Conservation (phyloP, 2,888 invertebrate genomes). For the Elmis aenea region DNA sequence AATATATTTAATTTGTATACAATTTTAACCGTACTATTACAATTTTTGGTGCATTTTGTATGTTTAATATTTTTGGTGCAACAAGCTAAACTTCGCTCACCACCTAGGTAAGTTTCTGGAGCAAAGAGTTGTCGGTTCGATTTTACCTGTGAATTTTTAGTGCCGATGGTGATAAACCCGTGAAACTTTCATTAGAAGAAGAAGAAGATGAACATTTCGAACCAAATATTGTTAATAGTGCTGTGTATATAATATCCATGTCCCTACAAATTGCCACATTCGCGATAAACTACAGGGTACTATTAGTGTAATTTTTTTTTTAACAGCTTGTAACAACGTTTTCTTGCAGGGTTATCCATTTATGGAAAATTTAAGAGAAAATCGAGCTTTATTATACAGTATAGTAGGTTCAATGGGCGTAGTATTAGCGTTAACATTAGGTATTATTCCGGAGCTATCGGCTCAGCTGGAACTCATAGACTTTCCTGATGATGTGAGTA, state of each 20-base stretch:
- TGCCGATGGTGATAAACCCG: slow-evolving; percentile 4
- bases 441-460: slow-evolving; percentile 78
- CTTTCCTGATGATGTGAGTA: slow-evolving; percentile 83
- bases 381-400: slow-evolving; percentile 89
- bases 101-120: slow-evolving; percentile 60
- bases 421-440: slow-evolving; percentile 80
- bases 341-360: slow-evolving; percentile 87
- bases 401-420: slow-evolving; percentile 76
- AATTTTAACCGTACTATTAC: slow-evolving; percentile 86
- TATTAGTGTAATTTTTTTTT: slow-evolving; percentile 8
- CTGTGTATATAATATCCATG: slow-evolving; percentile 97
- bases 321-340: slow-evolving; percentile 13
- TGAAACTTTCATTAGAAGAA: slow-evolving; percentile 44
- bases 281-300: slow-evolving; percentile 96
- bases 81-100: slow-evolving; percentile 68
- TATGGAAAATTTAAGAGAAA: slow-evolving; percentile 94
- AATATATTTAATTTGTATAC: slow-evolving; percentile 99
- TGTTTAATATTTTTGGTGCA: slow-evolving; percentile 86
- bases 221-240: slow-evolving; percentile 93
- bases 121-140: not conserved
- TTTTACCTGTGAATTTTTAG: not conserved
- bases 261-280: slow-evolving; percentile 97
- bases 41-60: slow-evolving; percentile 92
- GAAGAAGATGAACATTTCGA: slow-evolving; percentile 82
- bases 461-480: slow-evolving; percentile 92